These are phyloP conservation scores for Caenorhabditis panamensis DNA, from an alignment of 2,888 invertebrate species.

Conservation along the genomic window DNA sequence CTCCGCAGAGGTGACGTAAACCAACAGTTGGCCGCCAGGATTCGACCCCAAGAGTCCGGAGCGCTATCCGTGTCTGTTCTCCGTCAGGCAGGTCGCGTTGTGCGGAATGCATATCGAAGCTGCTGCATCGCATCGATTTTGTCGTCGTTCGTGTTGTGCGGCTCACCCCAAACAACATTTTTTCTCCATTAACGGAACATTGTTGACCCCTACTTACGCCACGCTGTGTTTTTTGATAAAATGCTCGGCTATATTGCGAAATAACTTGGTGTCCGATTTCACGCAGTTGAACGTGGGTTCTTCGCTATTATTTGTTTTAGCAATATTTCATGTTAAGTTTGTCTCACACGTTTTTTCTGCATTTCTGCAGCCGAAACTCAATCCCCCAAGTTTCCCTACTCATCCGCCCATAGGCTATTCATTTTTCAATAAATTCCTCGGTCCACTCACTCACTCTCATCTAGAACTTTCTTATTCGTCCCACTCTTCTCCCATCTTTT, in stretches of 20 bases:
- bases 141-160: constrained; percentile 19
- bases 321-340: too few species aligned
- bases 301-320: neutral
- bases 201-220: constrained; percentile 10
- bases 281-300: constrained; percentile 10
- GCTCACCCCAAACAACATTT: neutral
- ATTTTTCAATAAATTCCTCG: constrained; percentile 42
- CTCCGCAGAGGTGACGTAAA: constrained; percentile 9
- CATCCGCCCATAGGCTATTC: constrained; percentile 23
- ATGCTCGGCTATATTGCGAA: too few species aligned
- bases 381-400: neutral
- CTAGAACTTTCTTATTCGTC: constrained; percentile 13
- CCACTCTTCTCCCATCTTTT: neutral
- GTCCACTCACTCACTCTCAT: constrained; percentile 11
- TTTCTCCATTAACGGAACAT: constrained; percentile 35
- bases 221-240: neutral
- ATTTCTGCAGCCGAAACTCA: neutral
- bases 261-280: neutral
- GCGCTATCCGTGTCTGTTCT: constrained; percentile 28
- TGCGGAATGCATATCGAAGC: constrained; percentile 52
- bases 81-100: constrained; percentile 23
- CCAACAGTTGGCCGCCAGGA: constrained; percentile 47
- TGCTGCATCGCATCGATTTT: constrained; percentile 59
- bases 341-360: neutral
- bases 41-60: constrained; percentile 11